These are phyloP conservation scores for Synaphobranchus kaupii DNA, from an alignment of 2,797 vertebrate genomes.

Conservation along the genomic window DNA sequence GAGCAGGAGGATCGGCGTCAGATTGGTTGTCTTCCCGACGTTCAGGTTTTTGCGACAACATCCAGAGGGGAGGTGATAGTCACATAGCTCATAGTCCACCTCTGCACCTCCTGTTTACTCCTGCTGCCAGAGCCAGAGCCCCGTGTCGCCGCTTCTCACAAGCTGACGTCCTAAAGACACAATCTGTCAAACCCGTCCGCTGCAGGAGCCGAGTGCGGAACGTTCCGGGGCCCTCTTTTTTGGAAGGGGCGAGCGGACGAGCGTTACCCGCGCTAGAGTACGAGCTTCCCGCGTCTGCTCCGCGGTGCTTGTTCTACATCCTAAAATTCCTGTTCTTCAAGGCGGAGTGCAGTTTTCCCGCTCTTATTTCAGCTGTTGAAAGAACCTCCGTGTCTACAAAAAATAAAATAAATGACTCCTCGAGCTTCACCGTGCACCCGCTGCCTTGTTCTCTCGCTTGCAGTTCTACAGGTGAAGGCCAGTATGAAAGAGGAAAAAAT, in stretches of 20 bases:
- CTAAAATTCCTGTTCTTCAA: neutral
- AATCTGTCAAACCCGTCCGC: conserved; percentile 17
- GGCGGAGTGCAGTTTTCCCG: neutral
- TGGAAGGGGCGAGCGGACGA: neutral
- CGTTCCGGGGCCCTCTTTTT: neutral
- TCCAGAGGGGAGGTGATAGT: neutral
- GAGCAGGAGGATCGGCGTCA: conserved; percentile 54
- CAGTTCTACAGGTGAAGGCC: neutral
- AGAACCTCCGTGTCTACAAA: neutral
- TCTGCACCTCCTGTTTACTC: conserved; percentile 16
- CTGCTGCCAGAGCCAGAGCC: neutral
- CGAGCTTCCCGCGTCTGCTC: neutral
- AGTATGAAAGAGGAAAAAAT: neutral
- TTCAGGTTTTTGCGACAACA: neutral
- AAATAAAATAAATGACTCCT: neutral
- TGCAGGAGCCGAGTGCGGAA: neutral
- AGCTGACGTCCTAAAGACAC: neutral
- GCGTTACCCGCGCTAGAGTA: neutral
- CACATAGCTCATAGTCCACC: conserved; percentile 1
- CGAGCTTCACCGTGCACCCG: neutral
- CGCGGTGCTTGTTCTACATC: neutral
- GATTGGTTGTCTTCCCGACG: conserved; percentile 44
- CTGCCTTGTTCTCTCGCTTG: neutral
- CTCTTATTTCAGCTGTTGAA: conserved; percentile 14
- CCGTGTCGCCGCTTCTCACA: neutral